Conservation (phyloP, 2,113 vertebrate species). For the Tragelaphus scriptus region DNA sequence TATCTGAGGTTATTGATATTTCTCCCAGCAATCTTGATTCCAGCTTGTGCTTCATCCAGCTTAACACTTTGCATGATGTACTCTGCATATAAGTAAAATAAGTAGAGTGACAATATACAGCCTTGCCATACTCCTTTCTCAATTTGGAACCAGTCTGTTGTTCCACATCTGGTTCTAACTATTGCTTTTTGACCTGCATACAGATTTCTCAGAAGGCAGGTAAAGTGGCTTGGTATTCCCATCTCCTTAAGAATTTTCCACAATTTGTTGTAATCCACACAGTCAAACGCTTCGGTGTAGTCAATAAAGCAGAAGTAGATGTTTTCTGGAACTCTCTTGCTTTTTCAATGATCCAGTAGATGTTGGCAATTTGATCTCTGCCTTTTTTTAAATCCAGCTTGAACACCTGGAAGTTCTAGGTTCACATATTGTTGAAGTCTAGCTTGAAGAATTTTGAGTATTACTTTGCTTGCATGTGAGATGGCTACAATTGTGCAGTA, state of each 20-base stretch:
- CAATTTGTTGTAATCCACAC: not conserved
- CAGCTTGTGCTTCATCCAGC: not conserved
- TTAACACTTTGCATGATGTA: accelerated
- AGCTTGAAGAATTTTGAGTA: not conserved
- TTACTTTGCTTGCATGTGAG: not conserved
- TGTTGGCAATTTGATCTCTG: not conserved
- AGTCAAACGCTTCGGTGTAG: not conserved
- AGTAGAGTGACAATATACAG: not conserved
- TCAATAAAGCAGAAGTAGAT: not conserved
- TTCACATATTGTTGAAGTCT: not conserved
- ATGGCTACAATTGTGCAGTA: not conserved
- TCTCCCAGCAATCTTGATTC: not conserved
- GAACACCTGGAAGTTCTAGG: not conserved
- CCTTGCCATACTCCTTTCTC: not conserved
- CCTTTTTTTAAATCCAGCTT: not conserved
- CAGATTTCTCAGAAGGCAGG: not conserved
- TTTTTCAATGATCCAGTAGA: not conserved
- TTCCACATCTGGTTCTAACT: not conserved
- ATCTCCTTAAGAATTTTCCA: not conserved
- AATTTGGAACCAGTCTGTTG: not conserved
- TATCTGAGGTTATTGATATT: not conserved
- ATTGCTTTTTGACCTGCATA: not conserved
- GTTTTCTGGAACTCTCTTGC: not conserved
- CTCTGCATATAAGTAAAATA: not conserved
- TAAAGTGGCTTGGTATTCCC: not conserved